phyloP scores from a whole-genome alignment of 2,797 vertebrate genomes.

The Cuniculus paca region DNA sequence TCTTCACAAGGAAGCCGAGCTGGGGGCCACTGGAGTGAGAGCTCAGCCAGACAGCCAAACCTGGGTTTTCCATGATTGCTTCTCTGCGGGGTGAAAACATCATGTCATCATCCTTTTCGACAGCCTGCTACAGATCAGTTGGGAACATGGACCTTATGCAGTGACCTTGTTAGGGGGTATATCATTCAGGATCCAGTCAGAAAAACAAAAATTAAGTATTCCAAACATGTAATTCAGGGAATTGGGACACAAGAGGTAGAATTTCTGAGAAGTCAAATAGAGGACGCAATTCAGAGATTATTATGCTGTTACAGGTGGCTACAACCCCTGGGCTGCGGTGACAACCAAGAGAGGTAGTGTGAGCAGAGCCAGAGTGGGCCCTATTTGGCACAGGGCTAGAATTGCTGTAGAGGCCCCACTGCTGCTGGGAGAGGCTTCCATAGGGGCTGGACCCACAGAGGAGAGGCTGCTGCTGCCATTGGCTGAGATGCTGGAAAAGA shows the following conservation, averaged over 20 bases:
- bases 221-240: not conserved
- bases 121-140: not conserved
- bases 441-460: not conserved
- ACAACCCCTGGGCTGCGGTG: not conserved
- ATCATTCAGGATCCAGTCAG: not conserved
- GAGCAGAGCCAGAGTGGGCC: rapidly evolving
- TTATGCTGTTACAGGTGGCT: rapidly evolving
- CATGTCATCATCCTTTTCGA: not conserved
- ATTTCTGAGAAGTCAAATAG: not conserved
- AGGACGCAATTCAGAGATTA: not conserved
- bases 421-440: not conserved
- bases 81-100: not conserved
- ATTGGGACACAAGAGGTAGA: not conserved
- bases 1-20: not conserved
- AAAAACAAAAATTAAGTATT: not conserved
- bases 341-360: not conserved
- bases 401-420: too few relatives aligned
- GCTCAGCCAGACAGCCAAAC: not conserved
- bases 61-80: not conserved
- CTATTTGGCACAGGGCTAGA: not conserved
- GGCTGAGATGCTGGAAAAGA: too few relatives aligned
- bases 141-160: not conserved
- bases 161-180: not conserved
- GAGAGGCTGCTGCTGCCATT: not conserved
- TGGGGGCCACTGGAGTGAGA: not conserved